Percentiles rank a stretch among this genome's conserved stretches.
These are phyloP conservation scores for Pseudomyrmex sp. DNA, from an alignment of 1,140 invertebrate genomes.

Conservation along the genomic window DNA sequence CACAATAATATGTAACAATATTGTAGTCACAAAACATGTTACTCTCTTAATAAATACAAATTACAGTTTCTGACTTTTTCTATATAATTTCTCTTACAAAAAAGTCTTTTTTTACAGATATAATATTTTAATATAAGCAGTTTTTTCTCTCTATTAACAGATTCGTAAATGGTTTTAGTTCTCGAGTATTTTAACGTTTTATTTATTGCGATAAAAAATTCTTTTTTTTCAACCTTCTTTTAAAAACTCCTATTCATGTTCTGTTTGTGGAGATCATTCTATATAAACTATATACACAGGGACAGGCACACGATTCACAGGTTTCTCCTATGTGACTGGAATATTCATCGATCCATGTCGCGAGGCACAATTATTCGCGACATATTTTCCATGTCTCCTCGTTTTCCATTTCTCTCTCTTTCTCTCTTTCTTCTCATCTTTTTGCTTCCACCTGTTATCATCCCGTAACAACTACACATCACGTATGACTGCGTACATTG, in stretches of 20 bases:
- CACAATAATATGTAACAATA: too few species aligned
- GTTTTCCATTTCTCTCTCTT: conserved; percentile 21
- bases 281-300: not conserved
- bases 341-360: conserved; percentile 62
- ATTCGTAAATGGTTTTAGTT: too few species aligned
- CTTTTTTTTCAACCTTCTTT: not conserved
- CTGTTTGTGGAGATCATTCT: not conserved
- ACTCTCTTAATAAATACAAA: too few species aligned
- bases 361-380: conserved; percentile 60
- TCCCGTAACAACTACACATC: conserved; percentile 39
- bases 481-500: conserved; percentile 58
- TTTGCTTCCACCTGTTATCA: not conserved
- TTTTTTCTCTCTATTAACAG: too few species aligned
- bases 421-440: not conserved
- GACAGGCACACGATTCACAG: conserved; percentile 13
- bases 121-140: too few species aligned
- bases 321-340: conserved; percentile 14
- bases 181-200: too few species aligned
- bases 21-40: too few species aligned
- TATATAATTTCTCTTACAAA: too few species aligned
- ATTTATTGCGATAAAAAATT: not conserved
- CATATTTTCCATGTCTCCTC: conserved; percentile 54
- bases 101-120: too few species aligned
- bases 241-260: not conserved
- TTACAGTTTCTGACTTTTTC: too few species aligned